Base-by-base conservation (phyloP, 1,140 invertebrate species). In the Rhopalosiphum maidis region DNA sequence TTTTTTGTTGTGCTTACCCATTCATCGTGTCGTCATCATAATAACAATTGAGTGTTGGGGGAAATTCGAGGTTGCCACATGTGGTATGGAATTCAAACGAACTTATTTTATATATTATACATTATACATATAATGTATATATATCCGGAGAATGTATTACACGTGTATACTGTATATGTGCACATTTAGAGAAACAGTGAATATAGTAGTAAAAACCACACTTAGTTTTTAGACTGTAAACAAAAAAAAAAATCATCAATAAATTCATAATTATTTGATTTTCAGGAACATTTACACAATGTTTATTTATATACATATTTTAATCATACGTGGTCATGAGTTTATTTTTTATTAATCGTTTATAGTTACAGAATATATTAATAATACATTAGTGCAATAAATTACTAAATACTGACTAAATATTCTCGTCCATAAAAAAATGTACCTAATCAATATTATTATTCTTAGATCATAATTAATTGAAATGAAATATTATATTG, bases 1-100 rank as follows among this genome's bases (percentile, higher is more conserved):
- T 85, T 85, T 37, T 85, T 85, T 85, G 43, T 43, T 85, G 83
- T 85, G 41, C 37, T 85, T 43, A 43, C 41, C 83, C 41, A 85
- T 85, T 85, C 83, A 41, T 85, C 37, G 37, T 85, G 41, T 85
- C 37, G 37, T 85, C 83, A 85, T 41, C 83, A 85, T 85, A 43
- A 43, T 85, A 43, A 85, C 83, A 41, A 85, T 85, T 41, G 37
- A 43, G 83, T 43, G 41, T 43, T 23, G 37, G 21, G 23, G 23
- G 37, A 41, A 43, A 23, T 85, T 25, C 37, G 37, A 25, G 83
- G 60, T 77, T 77, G 11, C 60, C 23, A 43, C 23, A 51, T 51
- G 37, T 30, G 83, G 37, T 85, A 41, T 9, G 41, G 23, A 41
- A 43, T 85, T 85, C 35, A 85, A 41, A 43, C 23, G 23, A 77